Evolutionary conservation across 2,888 invertebrate genomes (phyloP), one percentile per base, ranked within the genome.

Genomic region (Megalurothrips usitatus): DNA sequence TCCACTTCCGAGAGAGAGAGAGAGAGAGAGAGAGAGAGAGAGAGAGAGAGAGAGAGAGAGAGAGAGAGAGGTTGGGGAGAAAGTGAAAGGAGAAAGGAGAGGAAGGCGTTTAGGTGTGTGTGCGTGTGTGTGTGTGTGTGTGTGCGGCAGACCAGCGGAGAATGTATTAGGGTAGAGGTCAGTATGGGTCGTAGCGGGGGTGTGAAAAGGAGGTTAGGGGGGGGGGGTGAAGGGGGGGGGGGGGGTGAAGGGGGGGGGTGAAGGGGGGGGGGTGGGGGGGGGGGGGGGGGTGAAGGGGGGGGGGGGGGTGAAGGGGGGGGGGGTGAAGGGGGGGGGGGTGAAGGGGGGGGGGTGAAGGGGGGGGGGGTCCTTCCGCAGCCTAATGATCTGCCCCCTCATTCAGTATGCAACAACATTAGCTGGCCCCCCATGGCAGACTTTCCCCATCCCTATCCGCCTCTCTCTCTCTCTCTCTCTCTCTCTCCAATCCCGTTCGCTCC

Each of bases 401-500:
- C 68, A 75, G 68, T 75, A 75, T 75, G 68, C 68, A 75, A 26
- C 68, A 75, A 75, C 68, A 75, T 75, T 75, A 75, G 68, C 68
- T 26, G 68, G 68, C 9, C 68, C 68, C 23, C 14, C 58, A 6
- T 14, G n/a, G n/a, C 58, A 8, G 19, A 58, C 58, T 58, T 58
- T n/a, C 58, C 58, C 58, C 17, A 17, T 19, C 52, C 10, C 52
- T 52, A 3, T 52, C 52, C 10, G 6, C 10, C 52, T 52, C 52
- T 52, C 52, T 52, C 52, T 52, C 52, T 52, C 52, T 52, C 52
- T 52, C 52, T 52, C 52, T 52, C 52, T 52, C 52, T 52, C 52
- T 19, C 52, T 52, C 52, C 19, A 2, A 17, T 19, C 19, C 52
- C 19, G n/a, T n/a, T n/a, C 52, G 19, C 52, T 19, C 19, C 52